Percentiles rank a stretch among this genome's conserved stretches.
Conservation (phyloP, 2,888 invertebrate genomes). For the Epinotia nisella region DNA sequence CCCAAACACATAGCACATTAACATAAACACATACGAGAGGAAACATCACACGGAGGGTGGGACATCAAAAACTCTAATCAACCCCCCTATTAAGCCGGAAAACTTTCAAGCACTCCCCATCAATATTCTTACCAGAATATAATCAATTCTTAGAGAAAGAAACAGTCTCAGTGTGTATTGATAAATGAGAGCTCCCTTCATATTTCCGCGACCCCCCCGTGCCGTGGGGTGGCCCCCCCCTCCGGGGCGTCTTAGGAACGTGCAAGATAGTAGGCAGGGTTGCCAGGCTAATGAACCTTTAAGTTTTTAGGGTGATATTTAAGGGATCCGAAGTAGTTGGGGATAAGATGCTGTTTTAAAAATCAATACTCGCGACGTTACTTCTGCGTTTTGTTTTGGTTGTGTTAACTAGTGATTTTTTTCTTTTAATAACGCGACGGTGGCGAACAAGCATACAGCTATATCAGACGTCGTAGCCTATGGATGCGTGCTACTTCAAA, state of each 20-base stretch:
- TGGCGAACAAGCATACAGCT: no score
- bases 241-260: conserved; percentile 78
- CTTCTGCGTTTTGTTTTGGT: background rate
- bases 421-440: background rate
- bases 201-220: conserved; percentile 76
- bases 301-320: conserved; percentile 70
- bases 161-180: conserved; percentile 82
- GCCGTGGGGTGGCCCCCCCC: conserved; percentile 60
- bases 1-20: conserved; percentile 38
- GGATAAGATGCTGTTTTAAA: conserved; percentile 51
- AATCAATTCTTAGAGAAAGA: conserved; percentile 84
- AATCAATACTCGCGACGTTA: conserved; percentile 27
- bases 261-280: conserved; percentile 83
- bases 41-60: conserved; percentile 53
- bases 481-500: no score
- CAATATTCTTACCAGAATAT: conserved; percentile 83
- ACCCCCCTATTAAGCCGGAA: conserved; percentile 60
- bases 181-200: conserved; percentile 84
- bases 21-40: conserved; percentile 43
- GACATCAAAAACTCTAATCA: conserved; percentile 76
- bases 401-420: background rate
- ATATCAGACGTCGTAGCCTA: no score
- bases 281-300: conserved; percentile 82
- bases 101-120: conserved; percentile 72
- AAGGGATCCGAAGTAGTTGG: conserved; percentile 55